These are phyloP conservation scores for Tromatobia lineatoria DNA, from an alignment of 2,888 invertebrate genomes.

Conservation along the genomic window DNA sequence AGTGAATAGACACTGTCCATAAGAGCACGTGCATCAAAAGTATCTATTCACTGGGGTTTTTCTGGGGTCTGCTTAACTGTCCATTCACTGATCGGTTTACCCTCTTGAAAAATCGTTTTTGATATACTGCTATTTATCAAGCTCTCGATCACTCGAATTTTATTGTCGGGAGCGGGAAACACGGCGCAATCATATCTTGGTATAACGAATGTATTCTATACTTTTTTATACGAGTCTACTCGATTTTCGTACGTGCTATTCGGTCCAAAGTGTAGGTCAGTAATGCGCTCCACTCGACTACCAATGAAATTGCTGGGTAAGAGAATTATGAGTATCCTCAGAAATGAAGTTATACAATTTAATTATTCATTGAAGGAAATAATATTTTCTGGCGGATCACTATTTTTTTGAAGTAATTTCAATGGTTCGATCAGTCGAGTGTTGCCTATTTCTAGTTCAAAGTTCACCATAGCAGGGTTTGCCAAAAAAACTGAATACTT, in stretches of 20 bases:
- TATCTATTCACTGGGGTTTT: no score
- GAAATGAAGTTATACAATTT: neutral
- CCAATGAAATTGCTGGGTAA: neutral
- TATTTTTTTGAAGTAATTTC: neutral
- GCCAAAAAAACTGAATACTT: no score
- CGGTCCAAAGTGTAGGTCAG: conserved; percentile 4
- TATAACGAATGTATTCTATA: neutral
- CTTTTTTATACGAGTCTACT: conserved; percentile 33
- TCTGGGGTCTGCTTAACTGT: no score
- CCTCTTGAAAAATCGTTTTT: conserved; percentile 22
- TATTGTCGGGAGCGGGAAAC: neutral
- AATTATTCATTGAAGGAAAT: neutral
- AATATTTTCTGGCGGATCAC: neutral
- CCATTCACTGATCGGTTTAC: no score
- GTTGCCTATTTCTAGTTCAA: neutral
- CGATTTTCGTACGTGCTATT: neutral
- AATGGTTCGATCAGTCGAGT: neutral
- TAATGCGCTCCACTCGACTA: conserved; percentile 1
- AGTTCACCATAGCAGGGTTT: neutral
- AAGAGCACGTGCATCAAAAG: no score
- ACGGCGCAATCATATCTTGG: conserved; percentile 35
- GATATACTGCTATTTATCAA: neutral
- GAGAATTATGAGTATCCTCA: neutral
- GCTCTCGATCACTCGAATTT: neutral
- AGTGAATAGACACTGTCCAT: no score